phyloP scores from a whole-genome alignment of 2,888 invertebrate species.

The Zhuqinia jingwanae region DNA sequence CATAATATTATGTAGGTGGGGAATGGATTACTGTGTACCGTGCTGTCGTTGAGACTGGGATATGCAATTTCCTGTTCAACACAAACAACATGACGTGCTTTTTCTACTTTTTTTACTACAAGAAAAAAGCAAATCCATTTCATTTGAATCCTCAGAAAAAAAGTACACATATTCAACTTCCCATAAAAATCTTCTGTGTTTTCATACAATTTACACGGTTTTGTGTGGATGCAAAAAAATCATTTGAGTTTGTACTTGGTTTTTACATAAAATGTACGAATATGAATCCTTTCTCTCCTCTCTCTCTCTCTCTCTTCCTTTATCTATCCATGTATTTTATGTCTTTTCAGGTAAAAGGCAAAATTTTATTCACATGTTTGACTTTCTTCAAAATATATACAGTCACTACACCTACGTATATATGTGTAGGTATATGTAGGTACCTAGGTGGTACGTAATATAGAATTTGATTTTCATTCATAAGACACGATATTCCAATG shows the following conservation, averaged over 20 bases:
- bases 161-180: neutral
- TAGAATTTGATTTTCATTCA: constrained; percentile 39
- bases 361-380: constrained; percentile 21
- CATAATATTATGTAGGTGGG: too few species aligned
- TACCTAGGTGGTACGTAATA: too few species aligned
- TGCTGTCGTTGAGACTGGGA: constrained; percentile 9
- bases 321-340: too few species aligned
- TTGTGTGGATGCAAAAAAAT: too few species aligned
- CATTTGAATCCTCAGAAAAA: neutral
- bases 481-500: neutral
- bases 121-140: neutral
- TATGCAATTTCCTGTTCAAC: constrained; percentile 42
- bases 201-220: too few species aligned
- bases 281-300: neutral
- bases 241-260: neutral
- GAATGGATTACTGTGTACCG: constrained; percentile 28
- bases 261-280: constrained; percentile 7
- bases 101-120: neutral
- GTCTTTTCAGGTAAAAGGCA: constrained; percentile 8
- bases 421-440: too few species aligned
- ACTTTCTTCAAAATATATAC: neutral
- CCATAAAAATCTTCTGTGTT: neutral
- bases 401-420: neutral
- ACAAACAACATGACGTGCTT: constrained; percentile 9
- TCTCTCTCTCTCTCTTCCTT: neutral